These are phyloP conservation scores for Sylvia borin DNA, from an alignment of 2,797 vertebrate genomes.

Conservation along the genomic window DNA sequence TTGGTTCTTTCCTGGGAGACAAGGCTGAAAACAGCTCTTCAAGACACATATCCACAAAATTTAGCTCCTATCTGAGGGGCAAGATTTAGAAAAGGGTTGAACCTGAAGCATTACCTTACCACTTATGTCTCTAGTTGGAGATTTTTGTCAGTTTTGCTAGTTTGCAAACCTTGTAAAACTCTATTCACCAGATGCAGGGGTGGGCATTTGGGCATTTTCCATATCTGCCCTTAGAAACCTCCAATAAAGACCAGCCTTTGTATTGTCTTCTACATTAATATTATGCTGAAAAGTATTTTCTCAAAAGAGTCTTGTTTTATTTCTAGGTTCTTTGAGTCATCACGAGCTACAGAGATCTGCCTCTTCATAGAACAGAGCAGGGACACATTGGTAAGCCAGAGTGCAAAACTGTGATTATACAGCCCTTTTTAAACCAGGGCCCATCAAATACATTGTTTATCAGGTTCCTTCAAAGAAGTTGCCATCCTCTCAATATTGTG, in stretches of 20 bases:
- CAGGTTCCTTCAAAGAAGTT: not conserved
- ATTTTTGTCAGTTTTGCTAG: not conserved
- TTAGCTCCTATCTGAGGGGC: not conserved
- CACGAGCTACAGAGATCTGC: not conserved
- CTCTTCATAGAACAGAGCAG: not conserved
- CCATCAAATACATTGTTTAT: not conserved
- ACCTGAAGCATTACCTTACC: not conserved
- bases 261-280: not conserved
- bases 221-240: not conserved
- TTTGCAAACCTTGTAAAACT: not conserved
- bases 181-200: accelerated
- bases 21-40: not conserved
- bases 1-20: not conserved
- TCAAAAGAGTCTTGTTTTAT: not conserved
- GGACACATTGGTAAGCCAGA: not conserved
- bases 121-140: not conserved
- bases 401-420: not conserved
- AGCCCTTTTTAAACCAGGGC: not conserved
- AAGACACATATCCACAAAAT: too few relatives aligned
- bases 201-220: not conserved
- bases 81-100: not conserved
- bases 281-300: too few relatives aligned
- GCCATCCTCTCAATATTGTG: not conserved
- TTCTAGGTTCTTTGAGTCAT: not conserved
- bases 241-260: not conserved